Evolutionary conservation across 2,888 invertebrate genomes (phyloP).

Genomic region (Serrognathus titanus): DNA sequence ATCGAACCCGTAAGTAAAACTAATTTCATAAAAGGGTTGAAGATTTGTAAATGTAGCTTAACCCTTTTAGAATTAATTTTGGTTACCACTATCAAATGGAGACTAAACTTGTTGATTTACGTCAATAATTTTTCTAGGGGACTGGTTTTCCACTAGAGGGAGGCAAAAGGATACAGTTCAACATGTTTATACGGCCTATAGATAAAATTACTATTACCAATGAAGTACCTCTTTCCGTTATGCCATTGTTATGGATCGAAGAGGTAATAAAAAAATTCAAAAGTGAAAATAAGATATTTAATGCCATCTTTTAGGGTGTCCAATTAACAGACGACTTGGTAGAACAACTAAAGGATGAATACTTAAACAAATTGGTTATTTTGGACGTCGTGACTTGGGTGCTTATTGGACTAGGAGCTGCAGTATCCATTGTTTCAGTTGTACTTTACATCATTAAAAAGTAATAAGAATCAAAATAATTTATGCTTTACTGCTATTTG

Average conservation of each 20-base stretch:
- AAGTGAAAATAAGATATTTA: background rate
- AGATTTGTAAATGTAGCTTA: too few relatives aligned
- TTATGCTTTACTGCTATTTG: too few relatives aligned
- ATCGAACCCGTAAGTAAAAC: slow-evolving; percentile 62
- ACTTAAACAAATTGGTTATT: slow-evolving; percentile 51
- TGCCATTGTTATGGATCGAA: slow-evolving; percentile 64
- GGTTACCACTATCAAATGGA: too few relatives aligned
- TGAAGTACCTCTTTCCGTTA: slow-evolving; percentile 50
- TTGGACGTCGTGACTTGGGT: slow-evolving; percentile 55
- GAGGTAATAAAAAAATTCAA: slow-evolving; percentile 51
- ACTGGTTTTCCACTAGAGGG: slow-evolving; percentile 61
- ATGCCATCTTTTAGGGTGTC: slow-evolving; percentile 49
- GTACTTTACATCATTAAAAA: too few relatives aligned
- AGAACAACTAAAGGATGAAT: slow-evolving; percentile 49
- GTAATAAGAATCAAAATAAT: too few relatives aligned
- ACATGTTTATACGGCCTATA: slow-evolving; percentile 58
- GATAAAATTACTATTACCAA: slow-evolving; percentile 50
- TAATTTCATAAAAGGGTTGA: too few relatives aligned
- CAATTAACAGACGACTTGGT: slow-evolving; percentile 54
- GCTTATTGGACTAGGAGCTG: slow-evolving; percentile 47
- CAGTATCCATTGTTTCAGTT: slow-evolving; percentile 5
- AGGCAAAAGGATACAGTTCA: slow-evolving; percentile 63
- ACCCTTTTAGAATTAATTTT: too few relatives aligned
- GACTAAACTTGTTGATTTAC: too few relatives aligned
- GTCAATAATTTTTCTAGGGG: slow-evolving; percentile 44